Conservation (phyloP, 2,888 invertebrate genomes). For the Zygaena filipendulae region DNA sequence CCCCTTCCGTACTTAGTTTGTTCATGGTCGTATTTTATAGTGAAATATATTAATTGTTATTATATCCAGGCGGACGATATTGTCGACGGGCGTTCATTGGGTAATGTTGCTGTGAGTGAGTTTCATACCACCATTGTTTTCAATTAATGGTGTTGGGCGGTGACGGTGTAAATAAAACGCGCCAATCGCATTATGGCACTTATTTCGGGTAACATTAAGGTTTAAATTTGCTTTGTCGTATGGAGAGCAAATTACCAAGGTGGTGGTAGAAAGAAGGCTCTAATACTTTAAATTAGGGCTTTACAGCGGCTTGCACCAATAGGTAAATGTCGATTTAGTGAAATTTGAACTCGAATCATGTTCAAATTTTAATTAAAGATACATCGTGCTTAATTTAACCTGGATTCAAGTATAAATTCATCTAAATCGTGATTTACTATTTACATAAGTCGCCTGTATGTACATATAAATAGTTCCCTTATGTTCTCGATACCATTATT, state of each 20-base stretch:
- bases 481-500: too few relatives aligned
- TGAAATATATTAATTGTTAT: constrained; percentile 31
- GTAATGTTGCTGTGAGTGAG: constrained; percentile 51
- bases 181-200: too few relatives aligned
- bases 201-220: constrained; percentile 7
- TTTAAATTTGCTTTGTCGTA: constrained; percentile 11
- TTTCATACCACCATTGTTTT: constrained; percentile 57
- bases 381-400: too few relatives aligned
- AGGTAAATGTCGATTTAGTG: too few relatives aligned
- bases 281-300: too few relatives aligned
- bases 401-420: too few relatives aligned
- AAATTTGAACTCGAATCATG: too few relatives aligned
- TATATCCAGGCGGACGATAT: constrained; percentile 28
- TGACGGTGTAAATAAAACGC: constrained; percentile 30
- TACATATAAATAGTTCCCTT: too few relatives aligned
- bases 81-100: constrained; percentile 29
- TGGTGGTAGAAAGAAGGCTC: constrained; percentile 20
- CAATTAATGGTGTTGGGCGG: constrained; percentile 48
- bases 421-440: too few relatives aligned
- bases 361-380: too few relatives aligned
- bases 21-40: constrained; percentile 26
- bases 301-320: constrained; percentile 5
- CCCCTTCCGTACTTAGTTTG: constrained; percentile 19
- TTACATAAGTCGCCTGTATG: too few relatives aligned
- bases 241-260: constrained; percentile 4